These are phyloP conservation scores for Lymantria dispar DNA, from an alignment of 2,888 invertebrate species.

Conservation along the genomic window DNA sequence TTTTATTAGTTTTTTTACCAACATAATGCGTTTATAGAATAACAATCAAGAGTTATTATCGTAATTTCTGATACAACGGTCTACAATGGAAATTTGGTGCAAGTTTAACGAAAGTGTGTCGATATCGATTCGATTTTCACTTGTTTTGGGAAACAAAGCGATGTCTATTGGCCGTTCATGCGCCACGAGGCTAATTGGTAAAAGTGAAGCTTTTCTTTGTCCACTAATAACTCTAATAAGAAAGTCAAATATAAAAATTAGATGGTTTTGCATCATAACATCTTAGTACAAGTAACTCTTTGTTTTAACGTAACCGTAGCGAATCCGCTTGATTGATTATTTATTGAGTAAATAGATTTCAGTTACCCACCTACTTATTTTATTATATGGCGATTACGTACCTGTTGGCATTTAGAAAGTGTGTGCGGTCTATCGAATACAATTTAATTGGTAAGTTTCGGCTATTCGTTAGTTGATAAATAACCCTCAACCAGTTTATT, in stretches of 20 bases:
- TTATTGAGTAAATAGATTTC: not conserved
- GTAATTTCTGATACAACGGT: conserved; percentile 5
- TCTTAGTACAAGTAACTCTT: conserved; percentile 12
- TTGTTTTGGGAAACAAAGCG: conserved; percentile 72
- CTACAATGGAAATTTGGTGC: conserved; percentile 30
- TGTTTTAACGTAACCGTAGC: conserved; percentile 40
- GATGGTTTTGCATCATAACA: conserved; percentile 48
- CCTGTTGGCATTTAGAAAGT: conserved; percentile 41
- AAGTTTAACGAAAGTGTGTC: conserved; percentile 58
- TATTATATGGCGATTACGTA: conserved; percentile 16
- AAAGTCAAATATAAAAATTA: conserved; percentile 66
- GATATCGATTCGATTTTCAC: conserved; percentile 62
- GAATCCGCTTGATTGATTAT: conserved; percentile 27
- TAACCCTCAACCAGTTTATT: conserved; percentile 19
- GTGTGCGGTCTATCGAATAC: conserved; percentile 11
- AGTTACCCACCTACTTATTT: conserved; percentile 14
- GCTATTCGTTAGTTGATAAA: conserved; percentile 16
- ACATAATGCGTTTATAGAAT: conserved; percentile 8
- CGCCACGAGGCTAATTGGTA: conserved; percentile 70
- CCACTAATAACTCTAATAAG: conserved; percentile 54
- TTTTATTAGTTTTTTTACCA: conserved; percentile 1
- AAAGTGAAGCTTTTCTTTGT: conserved; percentile 73
- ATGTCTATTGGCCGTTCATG: conserved; percentile 54
- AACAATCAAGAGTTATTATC: conserved; percentile 8
- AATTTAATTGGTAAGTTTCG: conserved; percentile 11